Evolutionary conservation across 2,797 vertebrate species (phyloP).

Genomic region (Paguma larvata): DNA sequence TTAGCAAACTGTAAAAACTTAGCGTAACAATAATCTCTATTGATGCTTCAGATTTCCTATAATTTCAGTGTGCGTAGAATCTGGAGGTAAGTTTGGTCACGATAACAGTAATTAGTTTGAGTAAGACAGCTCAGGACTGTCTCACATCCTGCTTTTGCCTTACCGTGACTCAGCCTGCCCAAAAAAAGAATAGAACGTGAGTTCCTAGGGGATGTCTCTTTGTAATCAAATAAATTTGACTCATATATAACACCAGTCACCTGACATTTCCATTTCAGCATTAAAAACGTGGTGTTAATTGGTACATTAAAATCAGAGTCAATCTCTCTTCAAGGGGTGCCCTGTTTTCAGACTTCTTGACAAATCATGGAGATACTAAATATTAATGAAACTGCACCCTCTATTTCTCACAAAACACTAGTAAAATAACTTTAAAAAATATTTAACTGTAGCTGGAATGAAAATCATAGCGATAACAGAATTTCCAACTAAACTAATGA

Average conservation of each 20-base stretch:
- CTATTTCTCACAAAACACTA: neutral
- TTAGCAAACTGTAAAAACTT: neutral
- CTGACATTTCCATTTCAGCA: neutral
- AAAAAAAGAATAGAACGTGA: constrained; percentile 63
- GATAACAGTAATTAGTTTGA: neutral
- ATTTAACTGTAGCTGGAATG: neutral
- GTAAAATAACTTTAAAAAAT: neutral
- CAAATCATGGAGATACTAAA: neutral
- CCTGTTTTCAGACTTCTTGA: neutral
- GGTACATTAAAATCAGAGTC: neutral
- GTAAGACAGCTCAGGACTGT: neutral
- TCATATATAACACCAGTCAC: neutral
- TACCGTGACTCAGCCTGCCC: neutral
- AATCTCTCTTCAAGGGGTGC: neutral
- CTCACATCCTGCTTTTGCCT: neutral
- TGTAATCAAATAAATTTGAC: constrained; percentile 20
- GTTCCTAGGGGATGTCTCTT: constrained; percentile 36
- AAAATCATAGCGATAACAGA: neutral
- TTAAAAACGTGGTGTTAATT: neutral
- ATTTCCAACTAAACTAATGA: neutral
- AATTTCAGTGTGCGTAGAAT: neutral
- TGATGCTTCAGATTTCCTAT: neutral
- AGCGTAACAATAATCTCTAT: neutral
- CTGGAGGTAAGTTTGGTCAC: neutral
- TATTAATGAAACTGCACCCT: neutral